A percentile compares a stretch with the other conserved stretches of the same genome.
Evolutionary conservation across 2,888 invertebrate species (phyloP).

Genomic region (Neuroscelio doddi): DNA sequence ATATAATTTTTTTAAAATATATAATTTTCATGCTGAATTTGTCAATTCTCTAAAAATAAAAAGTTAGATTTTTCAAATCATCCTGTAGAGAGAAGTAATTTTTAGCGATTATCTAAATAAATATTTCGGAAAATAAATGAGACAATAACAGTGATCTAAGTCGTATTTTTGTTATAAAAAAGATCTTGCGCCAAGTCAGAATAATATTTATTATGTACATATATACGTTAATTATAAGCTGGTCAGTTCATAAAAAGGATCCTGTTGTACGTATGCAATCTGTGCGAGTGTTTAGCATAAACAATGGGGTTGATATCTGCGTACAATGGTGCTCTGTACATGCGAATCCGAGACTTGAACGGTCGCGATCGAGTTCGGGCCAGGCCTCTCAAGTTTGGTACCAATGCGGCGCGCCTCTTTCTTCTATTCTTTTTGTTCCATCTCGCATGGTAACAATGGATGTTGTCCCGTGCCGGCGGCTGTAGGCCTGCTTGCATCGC

Average conservation of each 20-base stretch:
- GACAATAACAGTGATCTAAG: conserved; percentile 28
- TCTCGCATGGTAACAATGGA: conserved; percentile 52
- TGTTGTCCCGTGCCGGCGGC: conserved; percentile 41
- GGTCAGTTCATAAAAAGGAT: conserved; percentile 49
- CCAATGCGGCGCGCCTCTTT: conserved; percentile 43
- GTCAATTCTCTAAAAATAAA: too few species aligned
- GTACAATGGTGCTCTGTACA: conserved; percentile 51
- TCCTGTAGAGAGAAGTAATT: too few species aligned
- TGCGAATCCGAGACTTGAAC: not conserved
- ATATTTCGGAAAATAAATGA: not conserved
- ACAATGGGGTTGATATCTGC: conserved; percentile 60
- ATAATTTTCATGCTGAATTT: not conserved
- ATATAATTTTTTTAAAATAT: not conserved
- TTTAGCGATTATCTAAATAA: too few species aligned
- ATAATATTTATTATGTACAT: conserved; percentile 40
- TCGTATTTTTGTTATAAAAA: conserved; percentile 35
- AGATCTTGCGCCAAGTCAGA: not conserved
- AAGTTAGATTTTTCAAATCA: too few species aligned
- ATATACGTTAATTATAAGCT: conserved; percentile 46
- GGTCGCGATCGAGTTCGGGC: conserved; percentile 42
- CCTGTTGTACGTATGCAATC: conserved; percentile 57
- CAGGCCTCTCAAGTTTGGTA: conserved; percentile 34
- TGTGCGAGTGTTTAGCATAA: conserved; percentile 52
- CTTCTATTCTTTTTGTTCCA: conserved; percentile 46
- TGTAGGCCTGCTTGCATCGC: conserved; percentile 20